Percentiles rank a stretch among this genome's conserved stretches.
Conservation (phyloP, 2,888 invertebrate species). For the Trachelus stipa region DNA sequence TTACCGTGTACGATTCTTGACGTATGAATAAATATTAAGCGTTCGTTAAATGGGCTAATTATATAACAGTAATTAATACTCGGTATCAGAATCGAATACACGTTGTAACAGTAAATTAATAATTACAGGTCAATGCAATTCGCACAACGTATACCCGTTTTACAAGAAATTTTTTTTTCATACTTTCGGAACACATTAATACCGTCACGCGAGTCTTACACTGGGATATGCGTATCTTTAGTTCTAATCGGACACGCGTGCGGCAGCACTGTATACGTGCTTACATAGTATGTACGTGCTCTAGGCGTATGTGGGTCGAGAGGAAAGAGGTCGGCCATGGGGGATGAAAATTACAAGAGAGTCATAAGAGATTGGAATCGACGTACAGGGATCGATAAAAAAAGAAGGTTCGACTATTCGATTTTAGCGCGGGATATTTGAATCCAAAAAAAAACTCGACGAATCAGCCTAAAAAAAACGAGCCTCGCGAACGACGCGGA, state of each 20-base stretch:
- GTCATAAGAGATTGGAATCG: not conserved
- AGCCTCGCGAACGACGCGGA: not conserved
- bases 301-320: constrained; percentile 32
- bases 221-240: not conserved
- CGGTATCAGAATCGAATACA: not conserved
- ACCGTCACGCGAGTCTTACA: not conserved
- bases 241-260: not conserved
- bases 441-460: not conserved
- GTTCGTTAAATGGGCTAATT: not conserved
- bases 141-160: not conserved
- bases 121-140: not conserved
- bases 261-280: constrained; percentile 11
- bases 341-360: not conserved
- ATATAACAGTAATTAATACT: not conserved
- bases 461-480: no score
- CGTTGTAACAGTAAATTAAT: not conserved
- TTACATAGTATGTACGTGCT: constrained; percentile 29
- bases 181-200: not conserved
- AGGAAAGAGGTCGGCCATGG: constrained; percentile 28
- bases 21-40: not conserved
- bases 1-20: not conserved
- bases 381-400: not conserved
- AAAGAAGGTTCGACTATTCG: not conserved
- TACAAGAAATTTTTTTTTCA: not conserved
- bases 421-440: not conserved